These are phyloP conservation scores for Artemia franciscana DNA, from an alignment of 1,140 invertebrate species.

Conservation along the genomic window DNA sequence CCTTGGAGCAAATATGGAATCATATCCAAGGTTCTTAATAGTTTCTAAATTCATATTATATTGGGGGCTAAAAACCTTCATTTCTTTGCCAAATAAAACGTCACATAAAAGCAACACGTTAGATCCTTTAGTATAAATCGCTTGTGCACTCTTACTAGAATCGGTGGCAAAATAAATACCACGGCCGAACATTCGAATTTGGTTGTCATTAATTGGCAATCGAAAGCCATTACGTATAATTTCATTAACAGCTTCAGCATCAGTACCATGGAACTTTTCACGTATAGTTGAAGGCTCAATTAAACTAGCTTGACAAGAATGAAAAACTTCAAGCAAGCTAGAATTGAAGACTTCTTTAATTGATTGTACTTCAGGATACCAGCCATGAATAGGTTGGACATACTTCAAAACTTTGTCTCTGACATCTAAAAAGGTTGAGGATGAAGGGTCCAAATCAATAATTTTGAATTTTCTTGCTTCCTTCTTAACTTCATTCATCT, in stretches of 20 bases:
- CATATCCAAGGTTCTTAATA: not conserved
- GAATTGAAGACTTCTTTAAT: slow-evolving; percentile 3
- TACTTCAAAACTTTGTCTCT: slow-evolving; percentile 5
- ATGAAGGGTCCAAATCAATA: too few species aligned
- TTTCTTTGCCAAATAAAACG: not conserved
- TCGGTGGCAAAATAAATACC: slow-evolving; percentile 7
- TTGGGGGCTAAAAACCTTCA: not conserved
- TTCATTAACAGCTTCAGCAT: slow-evolving; percentile 4
- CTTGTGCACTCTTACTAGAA: slow-evolving; percentile 8
- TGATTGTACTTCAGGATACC: slow-evolving; percentile 1
- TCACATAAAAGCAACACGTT: slow-evolving; percentile 8
- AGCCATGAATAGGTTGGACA: slow-evolving; percentile 5
- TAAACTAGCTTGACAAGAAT: not conserved
- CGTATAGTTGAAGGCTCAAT: slow-evolving; percentile 1
- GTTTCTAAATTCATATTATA: slow-evolving; percentile 2
- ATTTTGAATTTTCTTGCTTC: too few species aligned
- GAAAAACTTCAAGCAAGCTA: not conserved
- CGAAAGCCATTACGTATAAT: slow-evolving; percentile 5
- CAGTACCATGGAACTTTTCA: slow-evolving; percentile 6
- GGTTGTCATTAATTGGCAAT: too few species aligned
- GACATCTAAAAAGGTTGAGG: too few species aligned
- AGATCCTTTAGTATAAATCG: slow-evolving; percentile 6
- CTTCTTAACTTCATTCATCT: too few species aligned
- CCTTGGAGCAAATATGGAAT: slow-evolving; percentile 4
- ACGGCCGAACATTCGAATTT: slow-evolving; percentile 2